These are phyloP conservation scores for Rallus limicola DNA, from an alignment of 2,113 vertebrate genomes.

Conservation along the genomic window DNA sequence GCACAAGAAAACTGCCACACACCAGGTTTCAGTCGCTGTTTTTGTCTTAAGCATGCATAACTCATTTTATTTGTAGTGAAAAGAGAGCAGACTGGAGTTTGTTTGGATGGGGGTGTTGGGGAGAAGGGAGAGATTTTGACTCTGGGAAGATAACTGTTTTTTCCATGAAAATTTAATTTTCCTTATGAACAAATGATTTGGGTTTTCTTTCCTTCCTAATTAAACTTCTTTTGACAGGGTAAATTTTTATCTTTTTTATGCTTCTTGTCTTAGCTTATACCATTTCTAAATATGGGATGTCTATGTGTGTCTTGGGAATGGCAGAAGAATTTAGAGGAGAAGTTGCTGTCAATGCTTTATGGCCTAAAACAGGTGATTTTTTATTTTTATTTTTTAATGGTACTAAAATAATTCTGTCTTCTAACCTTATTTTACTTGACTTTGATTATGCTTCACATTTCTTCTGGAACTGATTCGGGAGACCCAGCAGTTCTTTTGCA, in stretches of 20 bases:
- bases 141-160: background rate
- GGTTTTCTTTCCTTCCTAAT: background rate
- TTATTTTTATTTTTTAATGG: background rate
- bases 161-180: background rate
- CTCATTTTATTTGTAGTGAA: background rate
- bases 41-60: background rate
- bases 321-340: slow-evolving; percentile 95
- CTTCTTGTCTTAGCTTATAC: slow-evolving; percentile 87
- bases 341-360: slow-evolving; percentile 94
- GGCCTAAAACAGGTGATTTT: slow-evolving; percentile 91
- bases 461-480: background rate
- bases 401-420: background rate
- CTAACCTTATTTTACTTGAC: background rate
- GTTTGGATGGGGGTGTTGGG: background rate
- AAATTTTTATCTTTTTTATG: background rate
- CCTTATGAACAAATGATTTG: background rate
- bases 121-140: background rate
- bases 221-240: background rate
- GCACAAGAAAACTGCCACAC: background rate
- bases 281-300: slow-evolving; percentile 98
- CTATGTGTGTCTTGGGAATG: slow-evolving; percentile 98
- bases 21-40: background rate
- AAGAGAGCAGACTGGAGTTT: background rate
- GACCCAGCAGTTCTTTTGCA: background rate
- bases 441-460: background rate